Conservation (phyloP, 2,797 vertebrate genomes). For the Coregonus ussuriensis region DNA sequence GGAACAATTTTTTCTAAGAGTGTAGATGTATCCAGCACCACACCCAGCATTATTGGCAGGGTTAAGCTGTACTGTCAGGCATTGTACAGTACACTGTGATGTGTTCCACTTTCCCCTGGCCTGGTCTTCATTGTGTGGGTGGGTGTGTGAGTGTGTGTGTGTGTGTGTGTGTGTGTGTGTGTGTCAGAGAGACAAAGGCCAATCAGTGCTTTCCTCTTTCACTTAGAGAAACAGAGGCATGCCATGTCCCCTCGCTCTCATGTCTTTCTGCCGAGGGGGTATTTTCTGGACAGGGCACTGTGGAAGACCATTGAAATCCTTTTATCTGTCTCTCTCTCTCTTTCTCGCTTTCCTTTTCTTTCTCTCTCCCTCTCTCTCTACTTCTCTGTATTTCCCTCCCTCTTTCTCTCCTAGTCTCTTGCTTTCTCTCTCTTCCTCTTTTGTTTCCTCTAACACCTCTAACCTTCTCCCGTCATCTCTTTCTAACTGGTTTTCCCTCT, state of each 20-base stretch:
- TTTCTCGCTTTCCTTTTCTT: no score
- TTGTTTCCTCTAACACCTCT: no score
- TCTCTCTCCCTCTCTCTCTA: background rate
- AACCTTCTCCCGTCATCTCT: no score
- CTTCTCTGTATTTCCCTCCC: no score
- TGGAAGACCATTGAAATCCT: background rate
- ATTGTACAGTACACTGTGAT: conserved; percentile 31
- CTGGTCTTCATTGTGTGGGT: conserved; percentile 17
- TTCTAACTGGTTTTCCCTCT: no score
- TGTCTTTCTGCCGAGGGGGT: background rate
- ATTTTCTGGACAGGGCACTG: background rate
- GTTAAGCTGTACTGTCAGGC: background rate
- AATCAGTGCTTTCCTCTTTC: conserved; percentile 29
- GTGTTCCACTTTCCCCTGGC: conserved; percentile 36
- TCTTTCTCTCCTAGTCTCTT: background rate
- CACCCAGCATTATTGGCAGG: conserved; percentile 35
- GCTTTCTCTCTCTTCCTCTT: background rate
- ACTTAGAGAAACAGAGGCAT: conserved; percentile 4
- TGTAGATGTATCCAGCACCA: conserved; percentile 24
- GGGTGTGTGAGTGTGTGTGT: no score
- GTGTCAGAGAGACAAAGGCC: conserved; percentile 34
- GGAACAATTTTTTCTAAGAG: no score
- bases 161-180: background rate
- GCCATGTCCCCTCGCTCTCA: background rate
- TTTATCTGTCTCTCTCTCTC: background rate